Conservation (phyloP, 2,888 invertebrate genomes). For the Celastrina argiolus region DNA sequence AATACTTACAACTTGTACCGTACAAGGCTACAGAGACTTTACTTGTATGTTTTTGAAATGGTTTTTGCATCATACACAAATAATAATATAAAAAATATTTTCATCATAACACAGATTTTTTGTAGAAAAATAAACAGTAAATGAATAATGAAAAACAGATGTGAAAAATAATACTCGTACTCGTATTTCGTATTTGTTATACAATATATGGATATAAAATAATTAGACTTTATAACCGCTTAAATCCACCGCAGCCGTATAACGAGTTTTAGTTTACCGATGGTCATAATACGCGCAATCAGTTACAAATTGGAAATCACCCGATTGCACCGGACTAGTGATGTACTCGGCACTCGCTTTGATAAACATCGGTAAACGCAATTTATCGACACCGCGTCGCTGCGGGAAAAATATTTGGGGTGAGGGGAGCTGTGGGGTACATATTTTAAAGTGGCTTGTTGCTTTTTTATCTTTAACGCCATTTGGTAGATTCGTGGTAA, state of each 20-base stretch:
- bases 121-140: too few relatives aligned
- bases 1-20: not conserved
- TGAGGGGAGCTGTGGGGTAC: constrained; percentile 12
- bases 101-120: too few relatives aligned
- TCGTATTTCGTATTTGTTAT: too few relatives aligned
- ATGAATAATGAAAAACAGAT: too few relatives aligned
- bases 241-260: not conserved
- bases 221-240: not conserved
- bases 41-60: not conserved
- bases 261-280: constrained; percentile 3
- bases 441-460: constrained; percentile 13
- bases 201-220: too few relatives aligned
- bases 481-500: constrained; percentile 7
- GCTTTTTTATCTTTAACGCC: constrained; percentile 23
- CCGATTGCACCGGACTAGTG: constrained; percentile 5
- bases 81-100: too few relatives aligned
- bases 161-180: too few relatives aligned
- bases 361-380: constrained; percentile 8
- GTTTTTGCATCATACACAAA: too few relatives aligned
- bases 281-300: constrained; percentile 29
- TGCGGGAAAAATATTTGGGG: not conserved
- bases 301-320: constrained; percentile 26
- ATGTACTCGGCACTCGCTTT: not conserved
- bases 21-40: too few relatives aligned
- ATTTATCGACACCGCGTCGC: constrained; percentile 9